Conservation (phyloP, 2,888 invertebrate genomes). For the Hetaerina titia region DNA sequence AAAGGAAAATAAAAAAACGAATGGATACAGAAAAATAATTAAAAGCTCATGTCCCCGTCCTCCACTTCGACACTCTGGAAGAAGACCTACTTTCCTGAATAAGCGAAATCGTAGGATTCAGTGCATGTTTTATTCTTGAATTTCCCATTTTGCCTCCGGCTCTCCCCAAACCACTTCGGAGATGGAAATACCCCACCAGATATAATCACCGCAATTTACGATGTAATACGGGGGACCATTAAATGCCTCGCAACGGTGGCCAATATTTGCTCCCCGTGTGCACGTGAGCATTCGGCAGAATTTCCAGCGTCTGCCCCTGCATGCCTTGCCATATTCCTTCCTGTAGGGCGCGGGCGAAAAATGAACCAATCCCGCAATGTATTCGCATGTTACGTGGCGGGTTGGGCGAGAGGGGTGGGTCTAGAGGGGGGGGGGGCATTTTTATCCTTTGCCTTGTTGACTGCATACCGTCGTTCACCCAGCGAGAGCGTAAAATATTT, state of each 20-base stretch:
- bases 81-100: not conserved
- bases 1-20: not conserved
- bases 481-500: not conserved
- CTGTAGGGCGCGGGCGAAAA: not conserved
- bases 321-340: not conserved
- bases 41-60: not conserved
- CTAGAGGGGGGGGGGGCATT: not conserved
- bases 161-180: not conserved
- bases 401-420: not conserved
- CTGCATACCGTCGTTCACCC: conserved; percentile 7
- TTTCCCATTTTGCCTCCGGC: not conserved
- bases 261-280: not conserved
- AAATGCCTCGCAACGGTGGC: not conserved
- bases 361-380: not conserved
- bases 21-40: not conserved
- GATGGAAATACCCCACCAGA: not conserved
- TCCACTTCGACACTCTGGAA: not conserved
- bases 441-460: not conserved
- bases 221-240: not conserved
- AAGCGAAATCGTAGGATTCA: not conserved
- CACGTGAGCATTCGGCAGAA: conserved; percentile 12
- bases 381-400: conserved; percentile 3
- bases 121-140: not conserved
- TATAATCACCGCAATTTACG: conserved; percentile 35
- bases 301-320: not conserved